Base-by-base conservation (phyloP, 2,888 invertebrate genomes). In the Pseudoips prasinana region DNA sequence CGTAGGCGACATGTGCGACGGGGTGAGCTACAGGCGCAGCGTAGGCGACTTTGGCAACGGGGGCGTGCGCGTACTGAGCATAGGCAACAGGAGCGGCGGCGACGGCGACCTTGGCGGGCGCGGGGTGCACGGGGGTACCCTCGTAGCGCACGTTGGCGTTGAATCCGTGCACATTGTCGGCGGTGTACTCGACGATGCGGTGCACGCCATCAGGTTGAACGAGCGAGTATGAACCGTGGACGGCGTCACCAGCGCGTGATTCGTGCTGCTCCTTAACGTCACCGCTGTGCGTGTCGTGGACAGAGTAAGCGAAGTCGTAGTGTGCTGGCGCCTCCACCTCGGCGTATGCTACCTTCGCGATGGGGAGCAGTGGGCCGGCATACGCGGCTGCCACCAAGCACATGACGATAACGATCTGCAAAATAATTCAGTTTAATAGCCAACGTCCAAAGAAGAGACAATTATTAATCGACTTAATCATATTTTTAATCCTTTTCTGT, bases 241-340 rank as follows among this genome's bases (percentile, higher is more conserved):
- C 84, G 40, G 59, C 65, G 57, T 89, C 84, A 1, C 88, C 88
- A 43, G 64, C 52, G 45, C 88, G 87, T 31, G 69, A 58, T 48
- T 89, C 89, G 47, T 84, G 74, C 64, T 88, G 88, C 45, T 85
- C 71, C 64, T 89, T 89, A 50, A 86, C 64, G 60, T 89, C 89
- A 1, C 87, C 86, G 55, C 67, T 81, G 59, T 81, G 79, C 2
- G 62, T 51, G 47, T 89, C 89, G 39, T 85, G 81, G 27, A 89
- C 85, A 29, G 85, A 80, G 73, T 88, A 88, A 11, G 70, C 62
- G 72, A 75, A 87, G 25, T 85, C 82, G 66, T 87, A 87, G 42
- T 83, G 73, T 3, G 84, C 84, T 10, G 84, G 85, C 1, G 69
- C 71, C 42, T 82, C 77, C 4, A 64, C 64, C 30, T 83, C 73